Percentiles rank a stretch among this genome's conserved stretches.
These are phyloP conservation scores for Ichneumon xanthorius DNA, from an alignment of 2,888 invertebrate species.

Conservation along the genomic window DNA sequence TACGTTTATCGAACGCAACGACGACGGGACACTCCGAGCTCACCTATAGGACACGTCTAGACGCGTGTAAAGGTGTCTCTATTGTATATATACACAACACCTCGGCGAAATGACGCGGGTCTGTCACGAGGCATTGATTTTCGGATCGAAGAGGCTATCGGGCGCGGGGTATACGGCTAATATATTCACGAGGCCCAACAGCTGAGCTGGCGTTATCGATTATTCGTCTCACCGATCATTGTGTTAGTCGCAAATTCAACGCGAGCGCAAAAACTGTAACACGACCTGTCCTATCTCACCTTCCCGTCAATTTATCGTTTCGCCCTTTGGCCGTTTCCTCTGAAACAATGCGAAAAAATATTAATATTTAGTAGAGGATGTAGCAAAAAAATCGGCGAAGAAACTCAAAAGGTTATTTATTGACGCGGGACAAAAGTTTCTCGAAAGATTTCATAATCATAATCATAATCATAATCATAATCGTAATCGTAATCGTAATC, in stretches of 20 bases:
- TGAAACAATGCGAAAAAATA: too few relatives aligned
- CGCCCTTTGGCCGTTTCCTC: too few relatives aligned
- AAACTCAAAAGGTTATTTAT: too few relatives aligned
- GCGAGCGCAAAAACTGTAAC: background rate
- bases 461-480: too few relatives aligned
- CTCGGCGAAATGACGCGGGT: slow-evolving; percentile 41
- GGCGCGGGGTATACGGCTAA: slow-evolving; percentile 25
- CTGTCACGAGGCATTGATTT: slow-evolving; percentile 59
- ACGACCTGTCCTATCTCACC: too few relatives aligned
- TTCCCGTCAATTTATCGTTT: too few relatives aligned
- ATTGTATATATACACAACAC: too few relatives aligned
- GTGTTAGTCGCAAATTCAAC: slow-evolving; percentile 4
- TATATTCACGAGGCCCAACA: slow-evolving; percentile 30
- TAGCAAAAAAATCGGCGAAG: too few relatives aligned
- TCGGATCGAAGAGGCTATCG: slow-evolving; percentile 61
- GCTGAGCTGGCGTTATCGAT: slow-evolving; percentile 48
- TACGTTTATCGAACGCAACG: slow-evolving; percentile 54
- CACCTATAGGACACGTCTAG: slow-evolving; percentile 61
- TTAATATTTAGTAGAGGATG: too few relatives aligned
- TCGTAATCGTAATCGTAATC: too few relatives aligned
- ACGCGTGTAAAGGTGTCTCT: slow-evolving; percentile 44
- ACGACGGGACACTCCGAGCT: slow-evolving; percentile 53
- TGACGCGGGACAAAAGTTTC: too few relatives aligned
- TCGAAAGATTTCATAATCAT: too few relatives aligned
- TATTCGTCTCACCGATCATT: slow-evolving; percentile 19